Evolutionary conservation across 2,113 vertebrate genomes (phyloP), one percentile per base, ranked within the genome.

Genomic region (Anolis sagrei): DNA sequence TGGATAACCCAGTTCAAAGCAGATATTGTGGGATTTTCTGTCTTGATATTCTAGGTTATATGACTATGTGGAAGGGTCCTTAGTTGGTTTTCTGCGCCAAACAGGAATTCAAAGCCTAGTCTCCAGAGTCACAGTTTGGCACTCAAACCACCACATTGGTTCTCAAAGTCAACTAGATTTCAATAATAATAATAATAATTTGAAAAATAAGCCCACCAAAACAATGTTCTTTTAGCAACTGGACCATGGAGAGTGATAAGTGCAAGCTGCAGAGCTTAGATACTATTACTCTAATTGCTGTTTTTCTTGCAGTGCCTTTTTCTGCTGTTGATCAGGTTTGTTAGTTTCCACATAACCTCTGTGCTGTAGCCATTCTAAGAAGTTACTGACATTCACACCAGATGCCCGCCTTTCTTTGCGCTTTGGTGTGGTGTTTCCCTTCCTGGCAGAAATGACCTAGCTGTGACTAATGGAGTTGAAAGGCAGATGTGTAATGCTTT

Each of bases 381-480:
- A 58, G 27, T 73, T 29, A 69, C 0, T 83, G 83, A 34, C 8
- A 25, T 86, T 48, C 34, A 81, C 25, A 27, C 25, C 70, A 48
- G 73, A 23, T 76, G 81, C 29, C 16, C 62, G 6, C 25, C 29
- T 29, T 48, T 84, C 39, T 25, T 86, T 82, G 84, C 9, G 16
- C n/a, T 14, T 23, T 39, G 49, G 48, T 82, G 25, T 72, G 58
- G 74, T 76, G 1, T 86, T 88, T 87, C 87, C 64, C 0, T 77
- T 6, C 75, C 64, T 82, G 78, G 2, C 64, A 89, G 61, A 74
- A 69, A 34, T 79, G 61, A 34, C 58, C 13, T 62, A 73, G 21
- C 18, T 77, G 66, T 74, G 68, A 68, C 78, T 48, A 23, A 49
- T 79, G 69, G 32, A 80, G 25, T 77, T 75, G 18, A 90, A 83